Conservation (phyloP, 2,113 vertebrate genomes). For the Fregata magnificens region DNA sequence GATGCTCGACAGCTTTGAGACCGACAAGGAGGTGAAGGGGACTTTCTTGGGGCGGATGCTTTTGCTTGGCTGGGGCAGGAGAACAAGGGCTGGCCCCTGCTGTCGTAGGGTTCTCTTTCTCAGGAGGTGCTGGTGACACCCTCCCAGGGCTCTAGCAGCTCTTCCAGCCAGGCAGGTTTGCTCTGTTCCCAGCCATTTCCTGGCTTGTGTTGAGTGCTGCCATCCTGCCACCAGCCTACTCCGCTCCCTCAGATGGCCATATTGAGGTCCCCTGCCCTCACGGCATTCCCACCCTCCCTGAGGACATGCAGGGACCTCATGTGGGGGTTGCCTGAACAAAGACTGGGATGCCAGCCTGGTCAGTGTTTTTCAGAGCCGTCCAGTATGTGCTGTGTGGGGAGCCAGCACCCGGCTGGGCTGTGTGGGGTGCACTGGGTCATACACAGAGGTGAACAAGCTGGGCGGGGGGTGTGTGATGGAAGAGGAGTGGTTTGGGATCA, state of each 20-base stretch:
- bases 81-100: neutral
- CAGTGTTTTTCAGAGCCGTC: neutral
- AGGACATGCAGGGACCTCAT: neutral
- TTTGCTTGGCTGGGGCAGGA: neutral
- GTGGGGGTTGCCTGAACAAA: neutral
- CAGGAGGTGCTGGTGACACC: neutral
- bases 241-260: neutral
- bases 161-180: neutral
- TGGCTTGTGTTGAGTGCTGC: neutral
- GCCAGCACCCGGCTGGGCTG: neutral
- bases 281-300: neutral
- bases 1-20: slow-evolving; percentile 95
- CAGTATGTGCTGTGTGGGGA: neutral
- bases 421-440: neutral
- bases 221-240: neutral
- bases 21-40: slow-evolving; percentile 83
- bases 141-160: neutral
- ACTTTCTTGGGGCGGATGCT: neutral
- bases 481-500: neutral
- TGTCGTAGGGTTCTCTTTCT: neutral
- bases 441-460: neutral
- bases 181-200: neutral
- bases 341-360: neutral
- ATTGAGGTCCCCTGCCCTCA: neutral
- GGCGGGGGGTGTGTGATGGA: neutral